Evolutionary conservation across 2,888 invertebrate species (phyloP), one percentile per base, ranked within the genome.

Genomic region (Agapostemon virescens): DNA sequence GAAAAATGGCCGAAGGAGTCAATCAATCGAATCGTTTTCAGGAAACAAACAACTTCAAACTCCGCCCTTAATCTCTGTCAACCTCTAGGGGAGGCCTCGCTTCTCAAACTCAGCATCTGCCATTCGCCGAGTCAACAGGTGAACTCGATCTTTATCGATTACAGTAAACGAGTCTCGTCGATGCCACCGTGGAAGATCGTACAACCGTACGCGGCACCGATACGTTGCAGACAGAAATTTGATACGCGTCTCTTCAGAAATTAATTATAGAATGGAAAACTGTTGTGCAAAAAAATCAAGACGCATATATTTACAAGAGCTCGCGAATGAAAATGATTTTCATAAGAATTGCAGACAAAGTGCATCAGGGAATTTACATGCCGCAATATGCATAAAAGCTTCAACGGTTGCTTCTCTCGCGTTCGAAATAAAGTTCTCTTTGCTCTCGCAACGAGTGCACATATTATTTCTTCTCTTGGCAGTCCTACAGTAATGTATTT

Each of bases 1-100:
- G 36, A 63, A 63, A 63, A 36, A 63, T 63, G 63, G 36, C 36
- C 20, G 13, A n/a, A 15, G 11, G n/a, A 36, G 63, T 63, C 63
- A 63, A 30, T 58, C 58, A 58, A 36, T 63, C 33, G 63, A n/a
- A 63, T 63, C 13, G n/a, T 5, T 5, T 33, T 0, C 6, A n/a
- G 36, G 63, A 63, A 63, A 63, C 63, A 63, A 63, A 36, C n/a
- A 63, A 63, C 63, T 63, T 63, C 63, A 63, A 63, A 63, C 63
- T n/a, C 36, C n/a, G n/a, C 5, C 36, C 33, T 63, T 63, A 63
- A 63, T 63, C 63, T 36, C n/a, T 63, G 63, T 63, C 63, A 63
- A 63, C 11, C 36, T 63, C 0, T 4, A 13, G 11, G 55, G 13
- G 36, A 36, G n/a, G 63, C 20, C 13, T n/a, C 11, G 36, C 36